These are phyloP conservation scores for Petaurus breviceps DNA, from an alignment of 2,113 vertebrate genomes.

Conservation along the genomic window DNA sequence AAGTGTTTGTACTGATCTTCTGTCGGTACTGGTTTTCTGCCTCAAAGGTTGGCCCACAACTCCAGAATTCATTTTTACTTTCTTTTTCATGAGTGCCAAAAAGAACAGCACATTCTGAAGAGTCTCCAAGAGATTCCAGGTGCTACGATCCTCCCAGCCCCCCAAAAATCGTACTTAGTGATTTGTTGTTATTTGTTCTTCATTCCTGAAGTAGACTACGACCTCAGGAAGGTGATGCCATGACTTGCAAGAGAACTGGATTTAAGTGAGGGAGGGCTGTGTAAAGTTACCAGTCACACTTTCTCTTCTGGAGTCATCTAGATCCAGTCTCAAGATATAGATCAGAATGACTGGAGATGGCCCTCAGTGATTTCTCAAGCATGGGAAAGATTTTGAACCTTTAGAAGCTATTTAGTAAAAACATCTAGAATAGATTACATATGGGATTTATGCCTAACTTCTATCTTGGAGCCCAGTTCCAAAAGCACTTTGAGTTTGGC, in stretches of 20 bases:
- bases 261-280: no score
- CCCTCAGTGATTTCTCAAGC: slow-evolving; percentile 1
- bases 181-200: not conserved
- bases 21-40: not conserved
- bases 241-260: no score
- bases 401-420: slow-evolving; percentile 2
- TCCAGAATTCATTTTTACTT: not conserved
- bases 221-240: no score
- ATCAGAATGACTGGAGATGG: no score
- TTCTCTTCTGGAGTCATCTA: no score
- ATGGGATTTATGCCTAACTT: not conserved
- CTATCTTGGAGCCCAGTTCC: not conserved
- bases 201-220: no score
- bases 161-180: not conserved
- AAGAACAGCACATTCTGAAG: not conserved
- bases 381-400: not conserved
- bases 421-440: not conserved
- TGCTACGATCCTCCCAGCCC: not conserved
- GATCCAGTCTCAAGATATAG: no score
- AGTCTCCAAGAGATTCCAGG: not conserved
- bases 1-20: not conserved
- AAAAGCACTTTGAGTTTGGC: not conserved
- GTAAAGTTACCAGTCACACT: no score
- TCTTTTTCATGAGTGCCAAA: not conserved
- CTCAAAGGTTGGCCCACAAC: not conserved